These are phyloP conservation scores for Agriotes lineatus DNA, from an alignment of 2,888 invertebrate species.

Conservation along the genomic window DNA sequence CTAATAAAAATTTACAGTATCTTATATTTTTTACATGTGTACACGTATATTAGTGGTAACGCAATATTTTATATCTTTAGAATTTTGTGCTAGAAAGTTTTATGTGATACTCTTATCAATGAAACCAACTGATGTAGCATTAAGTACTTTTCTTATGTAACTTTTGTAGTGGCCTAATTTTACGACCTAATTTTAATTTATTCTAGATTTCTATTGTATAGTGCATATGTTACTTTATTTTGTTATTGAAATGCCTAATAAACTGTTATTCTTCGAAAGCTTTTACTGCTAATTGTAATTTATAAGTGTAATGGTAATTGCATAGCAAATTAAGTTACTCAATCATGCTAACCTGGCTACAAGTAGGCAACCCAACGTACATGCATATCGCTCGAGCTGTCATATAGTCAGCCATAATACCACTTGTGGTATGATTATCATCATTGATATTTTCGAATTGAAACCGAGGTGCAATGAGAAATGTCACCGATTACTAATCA, in stretches of 20 bases:
- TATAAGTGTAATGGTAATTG: not conserved
- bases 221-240: constrained; percentile 16
- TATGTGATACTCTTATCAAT: constrained; percentile 8
- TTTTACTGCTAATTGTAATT: not conserved
- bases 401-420: too few relatives aligned
- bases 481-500: too few relatives aligned
- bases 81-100: not conserved
- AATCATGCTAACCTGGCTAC: too few relatives aligned
- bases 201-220: constrained; percentile 1
- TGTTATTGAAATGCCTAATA: constrained; percentile 29
- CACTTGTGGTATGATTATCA: too few relatives aligned
- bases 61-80: constrained; percentile 16
- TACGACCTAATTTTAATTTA: constrained; percentile 14
- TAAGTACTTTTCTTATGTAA: not conserved
- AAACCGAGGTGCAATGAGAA: too few relatives aligned
- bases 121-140: not conserved
- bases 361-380: too few relatives aligned
- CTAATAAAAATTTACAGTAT: constrained; percentile 12
- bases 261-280: constrained; percentile 20
- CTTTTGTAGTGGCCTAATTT: constrained; percentile 15
- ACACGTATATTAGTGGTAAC: constrained; percentile 15
- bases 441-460: too few relatives aligned
- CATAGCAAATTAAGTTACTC: too few relatives aligned
- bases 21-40: constrained; percentile 26
- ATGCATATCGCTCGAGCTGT: too few relatives aligned